Percentiles rank a stretch among this genome's conserved stretches.
phyloP scores from a whole-genome alignment of 2,797 vertebrate genomes.

The Danio choprae region DNA sequence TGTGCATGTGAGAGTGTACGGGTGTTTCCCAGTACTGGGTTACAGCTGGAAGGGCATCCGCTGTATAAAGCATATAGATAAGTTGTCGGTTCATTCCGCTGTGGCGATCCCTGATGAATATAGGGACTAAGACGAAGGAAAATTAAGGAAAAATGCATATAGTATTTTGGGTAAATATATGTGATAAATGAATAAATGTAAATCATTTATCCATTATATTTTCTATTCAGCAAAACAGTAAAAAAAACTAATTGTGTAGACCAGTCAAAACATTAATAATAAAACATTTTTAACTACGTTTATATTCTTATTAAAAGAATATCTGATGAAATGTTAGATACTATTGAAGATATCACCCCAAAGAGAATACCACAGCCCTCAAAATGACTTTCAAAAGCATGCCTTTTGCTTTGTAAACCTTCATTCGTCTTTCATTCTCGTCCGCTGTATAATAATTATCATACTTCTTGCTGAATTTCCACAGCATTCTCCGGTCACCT shows the following conservation, averaged over 20 bases:
- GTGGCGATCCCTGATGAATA: too few relatives aligned
- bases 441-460: not conserved
- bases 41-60: too few relatives aligned
- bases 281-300: not conserved
- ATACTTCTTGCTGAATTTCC: constrained; percentile 1
- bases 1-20: too few relatives aligned
- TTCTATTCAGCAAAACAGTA: not conserved
- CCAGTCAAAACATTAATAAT: not conserved
- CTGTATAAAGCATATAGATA: too few relatives aligned
- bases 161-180: too few relatives aligned
- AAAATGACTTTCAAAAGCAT: not conserved
- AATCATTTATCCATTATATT: too few relatives aligned
- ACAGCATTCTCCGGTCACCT: not conserved
- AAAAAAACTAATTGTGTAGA: not conserved
- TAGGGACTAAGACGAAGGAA: too few relatives aligned
- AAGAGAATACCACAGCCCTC: not conserved
- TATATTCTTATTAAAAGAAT: not conserved
- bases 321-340: not conserved
- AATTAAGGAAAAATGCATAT: too few relatives aligned
- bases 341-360: not conserved
- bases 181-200: too few relatives aligned
- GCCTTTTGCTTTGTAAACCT: not conserved
- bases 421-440: not conserved
- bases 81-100: too few relatives aligned
- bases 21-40: too few relatives aligned